A percentile compares a stretch with the other conserved stretches of the same genome.
phyloP scores from a whole-genome alignment of 2,113 vertebrate genomes.

The Ploceus nigricollis region DNA sequence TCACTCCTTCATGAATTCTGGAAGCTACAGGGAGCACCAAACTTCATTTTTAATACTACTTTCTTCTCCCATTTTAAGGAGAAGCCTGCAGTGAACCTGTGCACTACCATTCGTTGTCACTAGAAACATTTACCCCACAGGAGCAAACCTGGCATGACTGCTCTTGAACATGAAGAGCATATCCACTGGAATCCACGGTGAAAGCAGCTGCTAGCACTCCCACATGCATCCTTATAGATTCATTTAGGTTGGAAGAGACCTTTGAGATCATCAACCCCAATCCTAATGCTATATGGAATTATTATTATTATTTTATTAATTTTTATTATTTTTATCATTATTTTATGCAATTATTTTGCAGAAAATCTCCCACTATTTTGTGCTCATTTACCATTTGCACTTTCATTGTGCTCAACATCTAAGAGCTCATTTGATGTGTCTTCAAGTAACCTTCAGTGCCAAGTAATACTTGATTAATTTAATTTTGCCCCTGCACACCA shows the following conservation, averaged over 20 bases:
- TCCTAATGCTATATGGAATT: neutral
- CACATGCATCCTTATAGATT: neutral
- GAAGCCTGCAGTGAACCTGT: neutral
- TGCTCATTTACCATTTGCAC: neutral
- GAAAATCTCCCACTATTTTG: neutral
- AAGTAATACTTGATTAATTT: neutral
- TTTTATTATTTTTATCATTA: neutral
- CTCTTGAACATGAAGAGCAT: neutral
- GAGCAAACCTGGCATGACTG: neutral
- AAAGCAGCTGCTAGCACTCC: neutral
- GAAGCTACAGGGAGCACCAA: neutral
- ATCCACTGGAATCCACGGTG: neutral
- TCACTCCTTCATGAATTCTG: neutral
- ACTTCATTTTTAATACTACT: neutral
- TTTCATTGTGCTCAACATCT: neutral
- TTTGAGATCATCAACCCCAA: neutral
- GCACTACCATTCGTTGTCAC: neutral
- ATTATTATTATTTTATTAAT: neutral
- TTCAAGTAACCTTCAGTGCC: neutral
- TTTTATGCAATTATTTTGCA: neutral
- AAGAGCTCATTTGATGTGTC: neutral
- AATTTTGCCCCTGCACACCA: neutral
- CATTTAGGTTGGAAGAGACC: neutral
- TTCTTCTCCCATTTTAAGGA: neutral
- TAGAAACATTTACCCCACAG: neutral